A percentile compares a stretch with the other conserved stretches of the same genome.
These are phyloP conservation scores for Rhagonycha fulva DNA, from an alignment of 2,888 invertebrate genomes.

Conservation along the genomic window DNA sequence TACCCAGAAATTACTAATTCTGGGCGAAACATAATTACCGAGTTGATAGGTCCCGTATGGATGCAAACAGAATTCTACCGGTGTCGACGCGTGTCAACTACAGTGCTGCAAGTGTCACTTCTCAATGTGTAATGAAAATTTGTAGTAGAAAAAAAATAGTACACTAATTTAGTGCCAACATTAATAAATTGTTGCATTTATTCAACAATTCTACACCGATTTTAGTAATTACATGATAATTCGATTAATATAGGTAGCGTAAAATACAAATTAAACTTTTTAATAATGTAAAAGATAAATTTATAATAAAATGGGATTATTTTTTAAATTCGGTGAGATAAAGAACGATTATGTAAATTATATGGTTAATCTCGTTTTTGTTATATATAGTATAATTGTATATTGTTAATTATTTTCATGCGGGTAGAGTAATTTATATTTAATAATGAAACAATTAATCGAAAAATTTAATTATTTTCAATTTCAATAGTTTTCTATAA, in stretches of 20 bases:
- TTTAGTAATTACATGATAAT: background rate
- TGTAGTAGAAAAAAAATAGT: conserved; percentile 41
- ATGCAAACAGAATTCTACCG: conserved; percentile 29
- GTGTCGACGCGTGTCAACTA: conserved; percentile 40
- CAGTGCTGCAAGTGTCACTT: conserved; percentile 39
- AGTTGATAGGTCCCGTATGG: conserved; percentile 33
- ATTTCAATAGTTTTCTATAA: background rate
- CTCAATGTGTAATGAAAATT: conserved; percentile 42
- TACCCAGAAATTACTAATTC: conserved; percentile 34
- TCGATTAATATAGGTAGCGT: too few species aligned
- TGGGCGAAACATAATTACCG: conserved; percentile 37
- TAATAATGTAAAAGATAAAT: background rate
- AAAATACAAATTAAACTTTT: background rate
- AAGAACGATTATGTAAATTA: background rate
- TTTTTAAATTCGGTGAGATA: background rate
- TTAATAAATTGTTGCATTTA: background rate
- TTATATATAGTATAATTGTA: background rate
- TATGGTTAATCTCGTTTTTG: background rate
- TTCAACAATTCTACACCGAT: background rate
- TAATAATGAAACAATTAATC: background rate
- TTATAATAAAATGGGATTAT: background rate
- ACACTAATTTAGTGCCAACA: background rate
- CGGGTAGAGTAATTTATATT: background rate
- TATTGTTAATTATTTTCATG: background rate
- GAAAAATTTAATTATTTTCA: background rate